phyloP scores from a whole-genome alignment of 2,888 invertebrate species.

The Napeogenes inachia region DNA sequence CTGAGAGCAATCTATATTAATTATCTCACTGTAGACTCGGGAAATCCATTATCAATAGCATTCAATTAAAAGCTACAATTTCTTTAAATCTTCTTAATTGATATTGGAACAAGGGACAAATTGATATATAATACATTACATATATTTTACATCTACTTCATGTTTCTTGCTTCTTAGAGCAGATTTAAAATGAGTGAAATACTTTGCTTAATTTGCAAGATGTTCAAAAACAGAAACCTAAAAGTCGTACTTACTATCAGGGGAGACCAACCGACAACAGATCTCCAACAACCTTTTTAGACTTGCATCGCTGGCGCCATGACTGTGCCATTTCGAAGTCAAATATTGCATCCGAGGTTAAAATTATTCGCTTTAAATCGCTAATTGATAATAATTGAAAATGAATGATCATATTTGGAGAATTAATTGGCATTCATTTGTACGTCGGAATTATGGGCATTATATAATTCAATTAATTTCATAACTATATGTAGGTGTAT shows the following conservation, averaged over 20 bases:
- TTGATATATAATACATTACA: no score
- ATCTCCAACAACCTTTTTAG: constrained; percentile 56
- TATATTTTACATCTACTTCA: background rate
- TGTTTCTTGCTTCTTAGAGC: background rate
- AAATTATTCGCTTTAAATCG: constrained; percentile 51
- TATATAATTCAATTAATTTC: no score
- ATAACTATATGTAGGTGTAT: no score
- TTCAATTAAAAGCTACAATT: constrained; percentile 3
- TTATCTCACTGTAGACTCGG: constrained; percentile 1
- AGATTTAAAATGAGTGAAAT: background rate
- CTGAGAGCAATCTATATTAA: constrained; percentile 3
- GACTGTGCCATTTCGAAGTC: constrained; percentile 52
- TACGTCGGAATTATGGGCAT: no score
- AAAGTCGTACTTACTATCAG: no score
- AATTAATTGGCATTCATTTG: background rate
- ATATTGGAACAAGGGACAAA: background rate
- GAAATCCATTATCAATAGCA: constrained; percentile 5
- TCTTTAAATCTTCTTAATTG: background rate
- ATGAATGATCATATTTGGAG: constrained; percentile 1
- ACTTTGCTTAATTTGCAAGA: no score
- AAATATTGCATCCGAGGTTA: constrained; percentile 49
- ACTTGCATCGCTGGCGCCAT: constrained; percentile 69
- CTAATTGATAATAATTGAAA: constrained; percentile 45
- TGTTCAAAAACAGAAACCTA: no score
- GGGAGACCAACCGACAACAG: constrained; percentile 31